Evolutionary conservation across 2,113 vertebrate species (phyloP).

Genomic region (Arothron firmamentum): DNA sequence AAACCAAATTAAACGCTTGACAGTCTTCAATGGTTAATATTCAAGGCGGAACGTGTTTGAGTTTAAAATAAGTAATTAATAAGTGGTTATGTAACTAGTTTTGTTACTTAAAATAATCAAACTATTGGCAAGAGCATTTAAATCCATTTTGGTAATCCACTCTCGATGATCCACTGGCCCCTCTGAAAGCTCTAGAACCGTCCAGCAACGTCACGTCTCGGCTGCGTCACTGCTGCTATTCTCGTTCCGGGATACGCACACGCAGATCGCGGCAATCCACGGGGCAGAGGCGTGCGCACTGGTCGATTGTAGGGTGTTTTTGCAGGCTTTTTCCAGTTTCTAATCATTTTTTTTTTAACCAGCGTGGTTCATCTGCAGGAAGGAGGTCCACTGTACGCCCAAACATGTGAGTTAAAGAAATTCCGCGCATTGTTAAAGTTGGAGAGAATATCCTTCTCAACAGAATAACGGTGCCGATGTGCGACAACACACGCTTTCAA

Average conservation of each 20-base stretch:
- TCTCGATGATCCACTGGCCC: background rate
- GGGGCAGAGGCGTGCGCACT: slow-evolving; percentile 27
- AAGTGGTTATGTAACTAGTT: too few species aligned
- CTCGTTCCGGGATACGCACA: slow-evolving; percentile 38
- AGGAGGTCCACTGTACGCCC: slow-evolving; percentile 8
- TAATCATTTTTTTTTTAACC: background rate
- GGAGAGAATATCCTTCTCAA: background rate
- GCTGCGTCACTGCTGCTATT: slow-evolving; percentile 56
- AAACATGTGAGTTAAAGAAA: slow-evolving; percentile 59
- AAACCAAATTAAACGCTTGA: too few species aligned
- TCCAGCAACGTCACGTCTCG: slow-evolving; percentile 27
- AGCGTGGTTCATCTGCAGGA: slow-evolving; percentile 5
- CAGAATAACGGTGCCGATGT: slow-evolving; percentile 33
- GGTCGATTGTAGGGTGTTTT: slow-evolving; percentile 24
- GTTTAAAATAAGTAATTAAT: too few species aligned
- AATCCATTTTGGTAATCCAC: background rate
- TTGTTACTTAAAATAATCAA: too few species aligned
- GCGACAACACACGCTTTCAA: slow-evolving; percentile 53
- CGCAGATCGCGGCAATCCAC: slow-evolving; percentile 32
- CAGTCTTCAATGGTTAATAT: too few species aligned
- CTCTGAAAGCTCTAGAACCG: slow-evolving; percentile 68
- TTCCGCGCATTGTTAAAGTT: background rate
- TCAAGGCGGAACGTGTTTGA: too few species aligned
- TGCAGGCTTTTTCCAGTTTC: background rate
- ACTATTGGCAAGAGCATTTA: background rate